Evolutionary conservation across 2,888 invertebrate genomes (phyloP).

Genomic region (Crematogaster levior): DNA sequence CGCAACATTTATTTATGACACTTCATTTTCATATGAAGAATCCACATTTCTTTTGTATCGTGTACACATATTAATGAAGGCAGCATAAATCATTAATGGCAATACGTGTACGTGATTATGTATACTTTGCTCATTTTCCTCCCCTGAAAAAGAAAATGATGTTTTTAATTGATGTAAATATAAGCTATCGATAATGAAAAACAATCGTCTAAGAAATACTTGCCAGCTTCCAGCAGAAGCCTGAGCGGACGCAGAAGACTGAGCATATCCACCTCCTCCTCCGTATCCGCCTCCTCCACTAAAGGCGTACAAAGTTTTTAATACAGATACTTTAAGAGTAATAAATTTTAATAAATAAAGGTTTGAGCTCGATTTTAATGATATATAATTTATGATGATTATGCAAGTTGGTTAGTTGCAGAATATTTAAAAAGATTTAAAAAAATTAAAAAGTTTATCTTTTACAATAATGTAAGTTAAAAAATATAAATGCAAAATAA

Average conservation of each 20-base stretch:
- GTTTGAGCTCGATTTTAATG: too few species aligned
- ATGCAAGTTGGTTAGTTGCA: neutral
- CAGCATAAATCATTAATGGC: conserved; percentile 53
- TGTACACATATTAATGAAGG: conserved; percentile 3
- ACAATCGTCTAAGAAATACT: conserved; percentile 9
- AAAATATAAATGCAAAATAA: neutral
- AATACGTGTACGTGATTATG: neutral
- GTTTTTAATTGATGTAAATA: neutral
- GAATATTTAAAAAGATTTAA: too few species aligned
- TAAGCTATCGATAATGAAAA: conserved; percentile 10
- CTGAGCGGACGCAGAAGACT: conserved; percentile 72
- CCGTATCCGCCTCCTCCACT: neutral
- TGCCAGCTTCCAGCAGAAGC: conserved; percentile 74
- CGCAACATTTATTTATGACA: neutral
- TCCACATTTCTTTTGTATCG: neutral
- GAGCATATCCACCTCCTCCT: neutral
- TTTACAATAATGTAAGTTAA: neutral
- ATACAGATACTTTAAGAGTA: neutral
- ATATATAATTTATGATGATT: too few species aligned
- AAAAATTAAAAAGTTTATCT: neutral
- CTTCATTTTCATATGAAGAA: neutral
- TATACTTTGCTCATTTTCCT: conserved; percentile 5
- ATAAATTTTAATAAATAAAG: neutral
- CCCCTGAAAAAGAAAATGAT: conserved; percentile 30
- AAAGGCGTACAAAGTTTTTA: neutral